Conservation (phyloP, 2,888 invertebrate species). For the Agrochola litura region DNA sequence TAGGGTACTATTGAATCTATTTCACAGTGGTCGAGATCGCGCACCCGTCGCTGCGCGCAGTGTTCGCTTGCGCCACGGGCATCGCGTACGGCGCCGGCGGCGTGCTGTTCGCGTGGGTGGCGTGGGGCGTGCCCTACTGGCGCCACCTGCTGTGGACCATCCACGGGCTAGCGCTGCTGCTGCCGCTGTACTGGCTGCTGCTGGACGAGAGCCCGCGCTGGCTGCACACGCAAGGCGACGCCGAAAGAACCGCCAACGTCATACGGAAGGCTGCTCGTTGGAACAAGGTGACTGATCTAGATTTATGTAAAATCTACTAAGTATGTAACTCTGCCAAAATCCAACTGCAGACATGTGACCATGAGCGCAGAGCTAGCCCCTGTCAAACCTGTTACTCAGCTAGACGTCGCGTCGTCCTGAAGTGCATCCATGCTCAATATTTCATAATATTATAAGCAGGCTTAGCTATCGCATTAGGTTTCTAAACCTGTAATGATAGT, state of each 20-base stretch:
- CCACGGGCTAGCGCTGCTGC: slow-evolving; percentile 92
- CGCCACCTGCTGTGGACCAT: slow-evolving; percentile 91
- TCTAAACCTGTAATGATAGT: too few relatives aligned
- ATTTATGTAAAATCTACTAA: too few relatives aligned
- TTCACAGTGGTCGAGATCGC: slow-evolving; percentile 86
- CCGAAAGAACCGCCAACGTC: slow-evolving; percentile 90
- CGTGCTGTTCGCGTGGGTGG: slow-evolving; percentile 86
- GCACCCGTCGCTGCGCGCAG: slow-evolving; percentile 81
- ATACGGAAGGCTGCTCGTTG: slow-evolving; percentile 91
- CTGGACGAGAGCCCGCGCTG: slow-evolving; percentile 94
- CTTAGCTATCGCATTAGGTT: too few relatives aligned
- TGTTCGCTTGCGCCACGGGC: slow-evolving; percentile 85
- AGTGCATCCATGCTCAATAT: background rate
- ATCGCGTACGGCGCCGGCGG: slow-evolving; percentile 88
- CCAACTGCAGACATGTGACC: background rate
- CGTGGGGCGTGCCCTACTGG: slow-evolving; percentile 92
- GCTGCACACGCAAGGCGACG: slow-evolving; percentile 92
- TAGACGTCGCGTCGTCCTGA: background rate
- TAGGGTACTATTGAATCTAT: too few relatives aligned
- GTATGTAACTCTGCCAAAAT: background rate
- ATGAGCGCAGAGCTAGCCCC: too few relatives aligned
- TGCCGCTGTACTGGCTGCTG: slow-evolving; percentile 92
- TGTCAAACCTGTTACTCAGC: background rate
- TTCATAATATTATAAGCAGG: too few relatives aligned
- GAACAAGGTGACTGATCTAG: slow-evolving; percentile 87